Percentiles rank a stretch among this genome's conserved stretches.
phyloP scores from a whole-genome alignment of 2,797 vertebrate species.

The Esox masquinongy region DNA sequence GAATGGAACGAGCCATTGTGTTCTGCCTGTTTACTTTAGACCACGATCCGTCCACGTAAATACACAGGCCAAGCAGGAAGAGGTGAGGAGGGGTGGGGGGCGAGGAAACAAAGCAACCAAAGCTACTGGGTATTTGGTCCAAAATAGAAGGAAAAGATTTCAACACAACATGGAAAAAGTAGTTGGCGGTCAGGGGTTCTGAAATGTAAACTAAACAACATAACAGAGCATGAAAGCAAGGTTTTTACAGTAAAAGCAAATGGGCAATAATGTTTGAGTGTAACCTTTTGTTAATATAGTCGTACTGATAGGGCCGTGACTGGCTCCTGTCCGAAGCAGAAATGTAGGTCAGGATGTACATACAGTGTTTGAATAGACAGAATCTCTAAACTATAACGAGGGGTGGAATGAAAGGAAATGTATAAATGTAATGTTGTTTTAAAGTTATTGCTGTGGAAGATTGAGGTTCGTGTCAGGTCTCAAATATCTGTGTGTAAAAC shows the following conservation, averaged over 20 bases:
- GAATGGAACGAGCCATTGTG: constrained; percentile 67
- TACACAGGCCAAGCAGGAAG: constrained; percentile 60
- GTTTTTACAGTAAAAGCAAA: constrained; percentile 6
- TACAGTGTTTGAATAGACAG: constrained; percentile 19
- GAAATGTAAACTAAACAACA: constrained; percentile 38
- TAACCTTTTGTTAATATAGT: constrained; percentile 53
- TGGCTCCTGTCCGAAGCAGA: constrained; percentile 42
- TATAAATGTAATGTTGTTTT: constrained; percentile 32
- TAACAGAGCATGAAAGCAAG: constrained; percentile 36
- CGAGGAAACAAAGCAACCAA: constrained; percentile 60
- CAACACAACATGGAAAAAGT: constrained; percentile 36
- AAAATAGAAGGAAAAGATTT: constrained; percentile 70
- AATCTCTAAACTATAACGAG: constrained; percentile 11
- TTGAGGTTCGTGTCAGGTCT: neutral
- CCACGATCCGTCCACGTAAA: constrained; percentile 64
- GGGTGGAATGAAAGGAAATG: constrained; percentile 23
- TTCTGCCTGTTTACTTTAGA: constrained; percentile 68
- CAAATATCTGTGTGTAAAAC: neutral
- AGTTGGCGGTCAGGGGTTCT: constrained; percentile 24
- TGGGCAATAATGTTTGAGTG: constrained; percentile 39
- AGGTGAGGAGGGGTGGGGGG: constrained; percentile 40
- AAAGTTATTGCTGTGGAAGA: neutral
- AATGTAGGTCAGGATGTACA: constrained; percentile 34
- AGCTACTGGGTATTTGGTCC: constrained; percentile 55
- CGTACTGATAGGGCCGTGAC: constrained; percentile 49